Evolutionary conservation across 2,888 invertebrate species (phyloP), one percentile per base, ranked within the genome.

Genomic region (Cinara cedri): DNA sequence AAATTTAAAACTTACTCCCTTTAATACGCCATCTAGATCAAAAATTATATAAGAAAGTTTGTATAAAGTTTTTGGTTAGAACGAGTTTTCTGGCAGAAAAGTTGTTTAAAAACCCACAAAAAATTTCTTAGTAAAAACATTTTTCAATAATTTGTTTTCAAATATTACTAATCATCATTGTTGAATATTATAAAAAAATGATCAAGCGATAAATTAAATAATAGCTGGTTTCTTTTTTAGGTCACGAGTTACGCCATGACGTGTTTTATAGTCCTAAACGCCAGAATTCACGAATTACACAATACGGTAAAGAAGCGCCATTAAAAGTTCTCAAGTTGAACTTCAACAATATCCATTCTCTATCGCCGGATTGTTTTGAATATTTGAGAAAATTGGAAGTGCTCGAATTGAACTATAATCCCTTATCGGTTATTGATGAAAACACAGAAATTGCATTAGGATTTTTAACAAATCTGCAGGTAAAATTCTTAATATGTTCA

Each of bases 321-420:
- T 10, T 82, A 19, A 81, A 62, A 72, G 4, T 68, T 57, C 63
- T 82, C 10, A 81, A 26, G 24, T 60, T 82, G 3, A 60, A 68
- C 19, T 3, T 49, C 51, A 82, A 82, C 46, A 60, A 78, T 11
- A 78, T 82, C 8, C 72, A 76, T 19, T 63, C 65, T 9, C 72
- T 82, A 21, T 26, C 46, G 6, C 72, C 71, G 3, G 42, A 72
- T 63, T 63, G 42, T 68, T 82, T 82, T 57, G 62, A 78, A 26
- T 63, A 81, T 72, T 72, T 82, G n/a, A 60, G 51, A 8, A 72
- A 81, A 8, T 34, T 82, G 26, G 68, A 72, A 54, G 16, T 19
- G 14, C 70, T 82, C 6, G 82, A 82, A 4, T 49, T 82, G n/a
- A 72, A 72, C 16, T 44, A 81, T 54, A 82, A 82, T 63, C 82